Base-by-base conservation (phyloP, 2,888 invertebrate species). In the Lepetodrilus schrolli region DNA sequence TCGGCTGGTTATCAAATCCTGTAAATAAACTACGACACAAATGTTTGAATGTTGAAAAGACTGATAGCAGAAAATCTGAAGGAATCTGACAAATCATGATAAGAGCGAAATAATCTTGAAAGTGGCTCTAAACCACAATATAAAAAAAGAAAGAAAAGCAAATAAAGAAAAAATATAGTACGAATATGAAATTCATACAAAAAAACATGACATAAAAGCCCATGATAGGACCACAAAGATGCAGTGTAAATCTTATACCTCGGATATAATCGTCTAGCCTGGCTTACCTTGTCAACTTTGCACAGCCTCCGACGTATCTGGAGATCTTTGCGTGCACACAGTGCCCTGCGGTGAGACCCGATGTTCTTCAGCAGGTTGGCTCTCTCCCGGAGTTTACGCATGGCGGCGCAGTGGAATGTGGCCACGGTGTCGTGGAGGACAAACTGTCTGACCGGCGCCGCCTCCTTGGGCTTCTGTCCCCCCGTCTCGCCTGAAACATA, bases 311-410 rank as follows among this genome's bases (percentile, higher is more conserved):
- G 83, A 66, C 92, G 76, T n/a, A 96, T 92, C 34, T 94, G 94
- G 74, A 96, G 91, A 89, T 96, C 96, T 70, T 94, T 92, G 20
- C 96, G 92, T 5, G 96, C 95, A 81, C 95, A 95, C 66, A 96
- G 90, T 0, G 95, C 96, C 17, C 95, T 92, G 34, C 95, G 94
- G 83, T 93, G 94, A 50, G 94, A 94, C 20, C 95, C 95, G 50
- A 95, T 93, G 85, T 94, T 94, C 76, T 93, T 93, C 79, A 96
- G 92, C 2, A 95, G 86, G 65, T 92, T 88, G 7, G 79, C 76
- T 30, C 92, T 88, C 36, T 89, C 88, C 68, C 80, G 82, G 34
- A 83, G 81, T 77, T 84, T 86, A 66, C 82, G 76, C 34, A 83
- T 72, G 2, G 83, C 83, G 0, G 83, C 74, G 10, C 83, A 83